These are phyloP conservation scores for Cosmia trapezina DNA, from an alignment of 2,888 invertebrate genomes.

Conservation along the genomic window DNA sequence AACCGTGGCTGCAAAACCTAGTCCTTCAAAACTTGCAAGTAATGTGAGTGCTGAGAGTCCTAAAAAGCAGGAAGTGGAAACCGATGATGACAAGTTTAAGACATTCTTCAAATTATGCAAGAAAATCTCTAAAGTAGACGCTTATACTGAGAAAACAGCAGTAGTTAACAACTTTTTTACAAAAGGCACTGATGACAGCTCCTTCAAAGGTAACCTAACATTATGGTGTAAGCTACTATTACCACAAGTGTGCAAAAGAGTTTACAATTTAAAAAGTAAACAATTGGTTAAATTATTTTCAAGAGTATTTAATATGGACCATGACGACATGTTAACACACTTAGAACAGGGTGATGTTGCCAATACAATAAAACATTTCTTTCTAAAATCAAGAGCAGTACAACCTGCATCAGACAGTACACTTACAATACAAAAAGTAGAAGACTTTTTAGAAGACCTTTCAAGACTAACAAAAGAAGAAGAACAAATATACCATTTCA, in stretches of 20 bases:
- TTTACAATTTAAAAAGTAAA: conserved; percentile 98
- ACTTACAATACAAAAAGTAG: conserved; percentile 94
- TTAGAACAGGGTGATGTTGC: conserved; percentile 97
- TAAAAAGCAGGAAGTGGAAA: conserved; percentile 45
- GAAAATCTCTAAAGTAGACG: conserved; percentile 93
- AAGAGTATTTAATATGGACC: conserved; percentile 93
- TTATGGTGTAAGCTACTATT: conserved; percentile 96
- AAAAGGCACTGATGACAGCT: conserved; percentile 90
- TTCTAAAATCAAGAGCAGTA: conserved; percentile 91
- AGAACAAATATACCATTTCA: conserved; percentile 95
- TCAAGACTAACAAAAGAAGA: conserved; percentile 95
- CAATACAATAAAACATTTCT: conserved; percentile 95
- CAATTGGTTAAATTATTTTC: conserved; percentile 97
- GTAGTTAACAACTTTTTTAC: conserved; percentile 92
- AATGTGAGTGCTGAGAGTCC: conserved; percentile 53
- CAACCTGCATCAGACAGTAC: conserved; percentile 92
- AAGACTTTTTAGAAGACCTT: conserved; percentile 93
- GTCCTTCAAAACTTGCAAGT: conserved; percentile 32
- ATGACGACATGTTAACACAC: conserved; percentile 95
- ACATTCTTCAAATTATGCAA: conserved; percentile 95
- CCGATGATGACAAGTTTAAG: conserved; percentile 93
- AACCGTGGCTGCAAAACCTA: conserved; percentile 47
- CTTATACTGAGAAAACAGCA: conserved; percentile 95
- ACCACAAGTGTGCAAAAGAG: conserved; percentile 95
- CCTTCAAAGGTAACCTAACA: conserved; percentile 94